phyloP scores from a whole-genome alignment of 2,797 vertebrate species.

The Coranthus polyacanthus region DNA sequence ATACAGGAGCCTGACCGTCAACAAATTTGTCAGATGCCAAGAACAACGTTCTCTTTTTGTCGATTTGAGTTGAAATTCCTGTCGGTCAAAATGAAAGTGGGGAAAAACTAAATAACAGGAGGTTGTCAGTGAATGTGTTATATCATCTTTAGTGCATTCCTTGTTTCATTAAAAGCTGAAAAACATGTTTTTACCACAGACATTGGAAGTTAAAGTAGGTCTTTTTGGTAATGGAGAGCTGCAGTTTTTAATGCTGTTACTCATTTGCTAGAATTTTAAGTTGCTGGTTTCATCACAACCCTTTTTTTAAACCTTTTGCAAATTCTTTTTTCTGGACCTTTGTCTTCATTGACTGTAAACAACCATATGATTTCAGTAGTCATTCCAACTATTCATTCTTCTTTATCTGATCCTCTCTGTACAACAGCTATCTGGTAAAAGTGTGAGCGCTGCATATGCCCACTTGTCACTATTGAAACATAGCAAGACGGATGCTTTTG shows the following conservation, averaged over 20 bases:
- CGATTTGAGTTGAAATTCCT: too few species aligned
- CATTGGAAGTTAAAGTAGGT: background rate
- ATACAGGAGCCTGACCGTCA: too few species aligned
- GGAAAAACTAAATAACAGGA: too few species aligned
- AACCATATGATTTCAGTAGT: background rate
- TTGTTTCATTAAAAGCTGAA: background rate
- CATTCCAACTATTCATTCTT: background rate
- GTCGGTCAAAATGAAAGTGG: too few species aligned
- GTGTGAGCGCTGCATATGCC: background rate
- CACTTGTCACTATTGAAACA: background rate
- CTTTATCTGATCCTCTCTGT: slow-evolving; percentile 16
- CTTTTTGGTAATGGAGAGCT: slow-evolving; percentile 48
- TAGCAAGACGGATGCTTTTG: background rate
- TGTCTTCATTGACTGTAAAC: background rate
- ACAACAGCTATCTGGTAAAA: background rate
- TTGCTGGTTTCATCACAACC: slow-evolving; percentile 40
- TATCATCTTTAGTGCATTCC: background rate
- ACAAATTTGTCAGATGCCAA: too few species aligned
- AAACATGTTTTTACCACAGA: background rate
- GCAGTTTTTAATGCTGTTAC: slow-evolving; percentile 57
- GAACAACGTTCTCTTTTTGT: too few species aligned
- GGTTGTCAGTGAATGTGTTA: too few species aligned
- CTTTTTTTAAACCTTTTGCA: background rate
- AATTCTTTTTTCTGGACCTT: background rate
- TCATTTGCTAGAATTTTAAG: slow-evolving; percentile 43